Percentiles rank a stretch among this genome's conserved stretches.
Conservation (phyloP, 2,888 invertebrate genomes). For the Nasonovia ribisnigri region DNA sequence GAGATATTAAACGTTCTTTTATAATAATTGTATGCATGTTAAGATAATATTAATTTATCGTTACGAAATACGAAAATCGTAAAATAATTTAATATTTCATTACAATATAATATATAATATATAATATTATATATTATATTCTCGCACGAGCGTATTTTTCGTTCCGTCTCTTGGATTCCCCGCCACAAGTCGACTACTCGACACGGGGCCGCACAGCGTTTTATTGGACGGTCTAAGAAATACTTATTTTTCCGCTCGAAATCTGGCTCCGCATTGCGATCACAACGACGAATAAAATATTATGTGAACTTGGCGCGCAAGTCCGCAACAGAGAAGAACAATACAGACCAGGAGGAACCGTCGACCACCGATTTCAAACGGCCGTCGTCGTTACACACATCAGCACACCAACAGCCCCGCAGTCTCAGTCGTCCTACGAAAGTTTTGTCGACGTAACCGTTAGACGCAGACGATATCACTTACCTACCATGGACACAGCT, state of each 20-base stretch:
- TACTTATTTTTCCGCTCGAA: not conserved
- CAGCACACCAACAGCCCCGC: not conserved
- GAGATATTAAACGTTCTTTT: constrained; percentile 33
- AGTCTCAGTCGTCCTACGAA: not conserved
- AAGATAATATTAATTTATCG: not conserved
- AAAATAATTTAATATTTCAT: not conserved
- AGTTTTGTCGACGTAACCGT: not conserved
- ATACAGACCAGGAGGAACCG: not conserved
- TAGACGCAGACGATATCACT: not conserved
- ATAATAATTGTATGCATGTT: not conserved
- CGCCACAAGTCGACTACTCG: not conserved
- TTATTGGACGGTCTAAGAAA: not conserved
- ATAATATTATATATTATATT: not conserved
- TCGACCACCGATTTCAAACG: not conserved
- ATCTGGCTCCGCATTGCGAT: not conserved
- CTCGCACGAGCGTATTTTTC: not conserved
- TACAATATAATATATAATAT: not conserved
- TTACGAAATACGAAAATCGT: not conserved
- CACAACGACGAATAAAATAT: constrained; percentile 2
- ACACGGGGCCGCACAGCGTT: not conserved
- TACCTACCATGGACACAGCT: constrained; percentile 77
- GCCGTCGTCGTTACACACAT: not conserved
- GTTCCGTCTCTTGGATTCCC: not conserved
- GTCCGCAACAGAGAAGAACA: not conserved
- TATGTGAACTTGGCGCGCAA: constrained; percentile 19